These are phyloP conservation scores for Pachycephala philippinensis DNA, from an alignment of 2,113 vertebrate species.

Conservation along the genomic window DNA sequence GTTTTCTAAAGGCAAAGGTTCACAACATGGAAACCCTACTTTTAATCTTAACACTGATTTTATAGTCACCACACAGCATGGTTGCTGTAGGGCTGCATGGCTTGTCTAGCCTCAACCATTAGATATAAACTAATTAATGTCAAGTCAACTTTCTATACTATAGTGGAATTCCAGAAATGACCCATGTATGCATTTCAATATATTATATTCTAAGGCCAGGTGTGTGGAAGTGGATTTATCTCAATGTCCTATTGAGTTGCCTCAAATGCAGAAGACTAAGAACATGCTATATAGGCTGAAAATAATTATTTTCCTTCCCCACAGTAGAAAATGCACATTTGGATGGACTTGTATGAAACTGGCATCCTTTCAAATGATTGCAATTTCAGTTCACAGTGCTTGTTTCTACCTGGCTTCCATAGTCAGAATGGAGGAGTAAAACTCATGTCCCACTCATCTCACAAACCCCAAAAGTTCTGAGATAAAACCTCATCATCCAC, in stretches of 20 bases:
- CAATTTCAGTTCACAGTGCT: neutral
- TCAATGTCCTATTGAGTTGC: neutral
- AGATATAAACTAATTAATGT: neutral
- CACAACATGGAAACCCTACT: neutral
- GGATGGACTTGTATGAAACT: neutral
- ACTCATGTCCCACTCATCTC: neutral
- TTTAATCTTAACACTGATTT: neutral
- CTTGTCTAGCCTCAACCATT: neutral
- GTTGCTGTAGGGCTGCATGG: neutral
- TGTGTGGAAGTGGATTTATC: neutral
- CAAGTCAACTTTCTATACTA: neutral
- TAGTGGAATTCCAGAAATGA: neutral
- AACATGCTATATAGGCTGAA: neutral
- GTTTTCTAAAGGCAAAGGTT: conserved; percentile 27
- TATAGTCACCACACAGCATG: neutral
- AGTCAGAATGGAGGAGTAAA: neutral
- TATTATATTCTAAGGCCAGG: neutral
- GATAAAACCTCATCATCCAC: neutral
- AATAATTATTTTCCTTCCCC: neutral
- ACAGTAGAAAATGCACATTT: neutral
- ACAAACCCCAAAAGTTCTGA: neutral
- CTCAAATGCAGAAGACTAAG: neutral
- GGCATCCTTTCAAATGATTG: neutral
- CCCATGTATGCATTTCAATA: too few species aligned
- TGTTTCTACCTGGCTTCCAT: neutral